Base-by-base conservation (phyloP, 2,113 vertebrate genomes). In the Malurus elegans region DNA sequence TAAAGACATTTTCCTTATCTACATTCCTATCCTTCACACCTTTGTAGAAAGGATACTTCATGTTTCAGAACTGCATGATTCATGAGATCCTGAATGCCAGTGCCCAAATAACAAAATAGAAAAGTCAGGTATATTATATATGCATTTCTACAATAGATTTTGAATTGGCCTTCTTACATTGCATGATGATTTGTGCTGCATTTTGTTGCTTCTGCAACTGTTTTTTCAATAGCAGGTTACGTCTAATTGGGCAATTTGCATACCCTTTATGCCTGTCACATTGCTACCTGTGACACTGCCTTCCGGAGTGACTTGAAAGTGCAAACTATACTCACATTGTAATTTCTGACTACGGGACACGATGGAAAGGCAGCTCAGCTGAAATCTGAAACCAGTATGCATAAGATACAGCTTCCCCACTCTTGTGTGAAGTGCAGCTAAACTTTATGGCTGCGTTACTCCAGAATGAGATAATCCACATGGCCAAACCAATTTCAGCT, bases 191-290 rank as follows among this genome's bases (percentile, higher is more conserved):
- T 97, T 94, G 65, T 94, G 92, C 70, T 78, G 58, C 88, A 87
- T 94, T 96, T 94, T 91, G 80, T 93, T 92, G 83, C 84, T 79
- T 54, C 94, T 96, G 90, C 67, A 85, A 87, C 72, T 20, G 51
- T 79, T 97, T 95, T 58, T 86, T 93, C 93, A 95, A 74, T 71
- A 94, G 88, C 42, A 91, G 58, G 90, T 88, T 88, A 76, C 0
- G 1, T 78, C 78, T 97, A 97, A 97, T 96, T 96, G 92, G 93
- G 65, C 72, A 92, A 96, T 96, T 93, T 97, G 90, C 95, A 96
- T 96, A 91, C 26, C 48, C 57, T 86, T 93, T 90, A 48, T 92
- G 93, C 84, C 69, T 88, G 88, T 82, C 90, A 64, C 91, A 65
- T 47, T 84, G 83, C 80, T 90, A 65, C 74, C 38, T 86, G 80